These are phyloP conservation scores for Pangasius macronema DNA, from an alignment of 2,797 vertebrate species.

Conservation along the genomic window DNA sequence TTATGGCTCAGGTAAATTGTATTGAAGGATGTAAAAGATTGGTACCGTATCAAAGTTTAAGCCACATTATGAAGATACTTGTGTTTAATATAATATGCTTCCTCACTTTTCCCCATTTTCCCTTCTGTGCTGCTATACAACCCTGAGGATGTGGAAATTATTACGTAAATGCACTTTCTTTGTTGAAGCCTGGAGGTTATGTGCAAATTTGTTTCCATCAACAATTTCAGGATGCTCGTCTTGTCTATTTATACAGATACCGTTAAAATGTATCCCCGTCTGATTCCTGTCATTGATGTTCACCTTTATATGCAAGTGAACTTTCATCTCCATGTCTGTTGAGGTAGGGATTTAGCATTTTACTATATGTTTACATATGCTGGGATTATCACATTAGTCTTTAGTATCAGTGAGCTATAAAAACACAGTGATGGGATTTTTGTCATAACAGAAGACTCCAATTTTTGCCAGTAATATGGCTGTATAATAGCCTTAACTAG, in stretches of 20 bases:
- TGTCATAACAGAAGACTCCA: background rate
- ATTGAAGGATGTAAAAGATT: slow-evolving; percentile 25
- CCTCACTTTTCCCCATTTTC: background rate
- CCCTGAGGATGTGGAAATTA: slow-evolving; percentile 25
- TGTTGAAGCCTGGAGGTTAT: slow-evolving; percentile 29
- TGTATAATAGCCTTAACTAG: slow-evolving; percentile 9
- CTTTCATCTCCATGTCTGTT: background rate
- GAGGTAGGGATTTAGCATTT: background rate
- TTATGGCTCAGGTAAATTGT: slow-evolving; percentile 48
- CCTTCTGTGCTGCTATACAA: slow-evolving; percentile 23
- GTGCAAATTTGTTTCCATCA: slow-evolving; percentile 21
- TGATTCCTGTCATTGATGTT: slow-evolving; percentile 15
- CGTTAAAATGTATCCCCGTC: slow-evolving; percentile 2
- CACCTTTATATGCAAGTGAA: slow-evolving; percentile 31
- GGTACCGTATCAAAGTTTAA: slow-evolving; percentile 31
- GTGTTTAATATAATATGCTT: slow-evolving; percentile 32
- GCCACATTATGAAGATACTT: slow-evolving; percentile 5
- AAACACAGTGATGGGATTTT: background rate
- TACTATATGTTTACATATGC: slow-evolving; percentile 15
- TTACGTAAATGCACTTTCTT: slow-evolving; percentile 40
- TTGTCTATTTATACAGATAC: slow-evolving; percentile 17
- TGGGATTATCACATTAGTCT: background rate
- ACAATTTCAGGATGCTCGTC: slow-evolving; percentile 12
- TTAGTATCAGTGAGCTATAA: background rate
- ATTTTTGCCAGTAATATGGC: slow-evolving; percentile 3